Base-by-base conservation (phyloP, 2,113 vertebrate genomes). In the Centropristis striata region DNA sequence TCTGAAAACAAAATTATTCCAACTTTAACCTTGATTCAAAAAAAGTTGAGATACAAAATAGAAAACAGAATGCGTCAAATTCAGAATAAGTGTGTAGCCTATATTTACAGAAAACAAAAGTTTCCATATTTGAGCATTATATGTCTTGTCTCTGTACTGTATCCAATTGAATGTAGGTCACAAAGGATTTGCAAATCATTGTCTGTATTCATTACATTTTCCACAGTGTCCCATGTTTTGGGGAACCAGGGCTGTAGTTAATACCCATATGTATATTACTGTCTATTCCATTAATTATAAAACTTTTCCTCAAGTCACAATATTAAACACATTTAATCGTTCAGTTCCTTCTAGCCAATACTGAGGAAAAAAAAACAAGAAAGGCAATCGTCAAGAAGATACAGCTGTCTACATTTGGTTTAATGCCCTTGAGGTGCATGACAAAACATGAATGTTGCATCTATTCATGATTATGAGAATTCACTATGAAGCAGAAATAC, bases 241-340 rank as follows among this genome's bases (percentile, higher is more conserved):
- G 10, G 9, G 12, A 42, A 12, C 13, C 11, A 2, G 2, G 3
- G 2, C 2, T 11, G 1, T 28, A n/a, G 9, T 1, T 32, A 14
- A 65, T 47, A 47, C 2, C 61, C 5, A n/a, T n/a, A 8, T 6
- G 14, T 8, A 16, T 7, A 28, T 10, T 25, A 64, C 21, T 65
- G 3, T 47, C 6, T 8, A 32, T 49, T 65, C 11, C 6, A n/a
- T 12, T 28, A 27, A n/a, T 32, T 32, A 32, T 32, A 32, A 4
- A 32, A 32, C 18, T 58, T 58, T 36, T 5, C 16, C 18, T 10
- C 10, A 41, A 44, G 16, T 28, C 42, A 8, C 27, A 21, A 21
- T 5, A 37, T 37, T 13, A 66, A 50, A 65, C 13, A 27, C 1
- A 37, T 8, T 7, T 32, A 20, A 2, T n/a, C 47, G 27, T 14